Base-by-base conservation (phyloP, 1,140 invertebrate species). In the Yoshiicerus persimilis region DNA sequence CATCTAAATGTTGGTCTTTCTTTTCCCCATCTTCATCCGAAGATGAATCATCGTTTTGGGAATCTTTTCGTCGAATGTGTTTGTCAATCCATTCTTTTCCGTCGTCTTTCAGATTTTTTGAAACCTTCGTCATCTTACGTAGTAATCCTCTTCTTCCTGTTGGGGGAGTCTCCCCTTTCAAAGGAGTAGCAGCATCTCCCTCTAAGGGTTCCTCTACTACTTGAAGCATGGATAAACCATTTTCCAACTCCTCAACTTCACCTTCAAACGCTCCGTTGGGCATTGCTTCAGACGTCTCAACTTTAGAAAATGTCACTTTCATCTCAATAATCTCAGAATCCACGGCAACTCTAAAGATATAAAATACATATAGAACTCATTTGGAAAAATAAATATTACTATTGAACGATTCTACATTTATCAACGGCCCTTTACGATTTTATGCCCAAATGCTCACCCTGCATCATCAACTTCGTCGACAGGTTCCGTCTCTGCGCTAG, bases 1-100 rank as follows among this genome's bases (percentile, higher is more conserved):
- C 38, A 1, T 70, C 91, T 89, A 10, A 16, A 87, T 84, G 83
- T 56, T 92, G 91, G 0, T 84, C 89, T 86, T 90, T 90, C 25
- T 91, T 39, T 8, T 75, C 66, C 0, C 16, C n/a, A 11, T 86
- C 85, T 66, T 56, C 90, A 41, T 89, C 84, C 6, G 47, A 47
- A 41, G 64, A 84, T 16, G 83, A 32, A 11, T 13, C 66, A 85
- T 83, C 86, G 34, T 88, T 86, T 93, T 94, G 84, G 92, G 93
- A 89, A 92, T 85, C 86, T 84, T 86, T 87, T 23, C 80, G 75
- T 0, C 86, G 38, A 2, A 90, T 13, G 39, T 87, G 75, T 30
- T 47, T 30, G 16, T 83, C 84, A 11, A 91, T 87, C 89, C 88
- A 89, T 77, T 87, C 89, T 38, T 87, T 87, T 27, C 90, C 89